Evolutionary conservation across 2,888 invertebrate species (phyloP), one percentile per base, ranked within the genome.

Genomic region (Hirtodrosophila confusa): DNA sequence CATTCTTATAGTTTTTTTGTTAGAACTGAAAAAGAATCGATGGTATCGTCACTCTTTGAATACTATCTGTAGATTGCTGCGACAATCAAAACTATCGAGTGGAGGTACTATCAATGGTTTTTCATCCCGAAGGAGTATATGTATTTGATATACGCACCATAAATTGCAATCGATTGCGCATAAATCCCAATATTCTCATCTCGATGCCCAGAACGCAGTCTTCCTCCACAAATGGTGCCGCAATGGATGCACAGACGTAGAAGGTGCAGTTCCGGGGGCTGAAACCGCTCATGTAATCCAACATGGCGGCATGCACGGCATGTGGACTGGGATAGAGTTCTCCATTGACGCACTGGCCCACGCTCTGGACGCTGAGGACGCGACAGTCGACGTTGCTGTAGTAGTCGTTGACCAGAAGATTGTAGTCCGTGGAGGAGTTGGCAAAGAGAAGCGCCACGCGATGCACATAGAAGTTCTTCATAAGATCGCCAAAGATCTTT

Each of bases 171-270:
- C 48, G 91, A 75, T 57, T 92, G 36, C 82, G 89, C 44, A 93
- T 89, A 4, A 93, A 88, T 0, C 92, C 78, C 8, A 89, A 58
- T 49, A 91, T 90, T 56, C 93, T 92, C 53, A 94, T 89, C 67
- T 93, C 93, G 0, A 93, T 88, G 36, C 91, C 91, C 9, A 91
- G 83, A 0, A 77, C 47, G 43, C 90, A 89, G 51, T 91, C 78
- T 4, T 73, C 74, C 74, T 93, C 93, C 0, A 93, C 90, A 75
- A 93, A 94, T 0, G 94, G 94, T 9, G 92, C 92, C 49, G 92
- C 89, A 72, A 93, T 90, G 40, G 93, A 77, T 23, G 93, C 92
- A 43, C 94, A 91, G 56, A 93, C 90, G 35, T 91, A 88, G 44
- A 94, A 87, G 4, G 88, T 83, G 69, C 94, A 94, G 35, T 93